phyloP scores from a whole-genome alignment of 2,888 invertebrate species.

The Abrostola triplasia region DNA sequence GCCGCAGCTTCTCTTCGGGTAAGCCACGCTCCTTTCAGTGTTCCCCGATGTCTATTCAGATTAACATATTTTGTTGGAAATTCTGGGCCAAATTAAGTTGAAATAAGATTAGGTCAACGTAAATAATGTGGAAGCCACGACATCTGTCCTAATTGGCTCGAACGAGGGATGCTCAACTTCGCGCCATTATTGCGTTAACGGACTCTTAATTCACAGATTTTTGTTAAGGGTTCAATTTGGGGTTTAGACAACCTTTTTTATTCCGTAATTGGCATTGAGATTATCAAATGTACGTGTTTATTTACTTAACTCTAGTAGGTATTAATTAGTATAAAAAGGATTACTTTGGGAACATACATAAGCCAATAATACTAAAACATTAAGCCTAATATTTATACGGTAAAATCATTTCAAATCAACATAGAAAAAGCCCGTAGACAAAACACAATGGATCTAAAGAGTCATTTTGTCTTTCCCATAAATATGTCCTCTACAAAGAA shows the following conservation, averaged over 20 bases:
- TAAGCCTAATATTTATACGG: not conserved
- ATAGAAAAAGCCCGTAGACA: slow-evolving; percentile 6
- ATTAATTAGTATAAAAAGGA: too few relatives aligned
- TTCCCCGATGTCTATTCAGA: slow-evolving; percentile 64
- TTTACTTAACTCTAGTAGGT: too few relatives aligned
- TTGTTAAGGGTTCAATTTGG: slow-evolving; percentile 30
- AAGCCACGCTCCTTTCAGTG: slow-evolving; percentile 31
- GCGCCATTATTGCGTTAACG: slow-evolving; percentile 37
- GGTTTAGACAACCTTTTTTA: not conserved
- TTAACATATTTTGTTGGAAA: slow-evolving; percentile 75
- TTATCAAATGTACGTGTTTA: too few relatives aligned
- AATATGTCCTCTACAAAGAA: slow-evolving; percentile 55
- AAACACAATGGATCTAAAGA: slow-evolving; percentile 30
- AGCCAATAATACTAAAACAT: too few relatives aligned
- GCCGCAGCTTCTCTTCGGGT: not conserved
- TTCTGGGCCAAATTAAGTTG: slow-evolving; percentile 68
- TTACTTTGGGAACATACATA: too few relatives aligned
- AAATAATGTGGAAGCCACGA: slow-evolving; percentile 64
- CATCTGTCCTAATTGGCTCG: slow-evolving; percentile 65
- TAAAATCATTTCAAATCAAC: not conserved
- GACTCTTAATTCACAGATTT: slow-evolving; percentile 48
- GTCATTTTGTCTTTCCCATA: slow-evolving; percentile 47
- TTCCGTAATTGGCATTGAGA: not conserved
- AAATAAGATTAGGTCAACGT: slow-evolving; percentile 72
- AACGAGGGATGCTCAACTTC: slow-evolving; percentile 40